These are phyloP conservation scores for Procavia capensis DNA, from an alignment of 2,113 vertebrate genomes.

Conservation along the genomic window DNA sequence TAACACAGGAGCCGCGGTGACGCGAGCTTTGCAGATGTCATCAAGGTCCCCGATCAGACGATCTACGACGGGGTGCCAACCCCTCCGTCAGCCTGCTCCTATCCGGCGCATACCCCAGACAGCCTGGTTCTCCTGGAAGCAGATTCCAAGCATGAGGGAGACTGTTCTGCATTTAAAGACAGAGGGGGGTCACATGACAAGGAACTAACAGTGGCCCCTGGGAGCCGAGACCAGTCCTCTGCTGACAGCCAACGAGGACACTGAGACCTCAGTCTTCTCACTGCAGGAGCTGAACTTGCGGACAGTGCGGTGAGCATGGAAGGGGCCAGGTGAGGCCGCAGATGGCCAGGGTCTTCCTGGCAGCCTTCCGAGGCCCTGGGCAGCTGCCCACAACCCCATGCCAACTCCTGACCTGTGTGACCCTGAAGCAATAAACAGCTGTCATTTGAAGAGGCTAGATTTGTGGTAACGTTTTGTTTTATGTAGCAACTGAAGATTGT, in stretches of 20 bases:
- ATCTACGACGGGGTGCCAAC: neutral
- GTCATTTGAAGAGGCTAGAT: neutral
- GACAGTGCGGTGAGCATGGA: neutral
- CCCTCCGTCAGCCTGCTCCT: neutral
- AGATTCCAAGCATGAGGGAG: neutral
- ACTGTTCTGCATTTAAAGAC: neutral
- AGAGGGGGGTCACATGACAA: neutral
- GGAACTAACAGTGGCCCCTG: neutral
- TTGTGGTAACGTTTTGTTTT: neutral
- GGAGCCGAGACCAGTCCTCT: neutral
- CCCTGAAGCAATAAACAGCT: neutral
- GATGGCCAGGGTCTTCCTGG: neutral
- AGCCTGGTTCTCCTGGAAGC: neutral
- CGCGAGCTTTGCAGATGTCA: neutral
- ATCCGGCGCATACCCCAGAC: neutral
- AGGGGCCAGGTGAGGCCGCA: neutral
- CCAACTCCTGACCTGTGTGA: neutral
- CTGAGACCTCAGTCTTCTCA: neutral
- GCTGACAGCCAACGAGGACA: neutral
- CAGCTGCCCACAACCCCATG: neutral
- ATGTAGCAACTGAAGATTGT: neutral
- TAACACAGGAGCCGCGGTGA: neutral
- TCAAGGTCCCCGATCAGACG: neutral
- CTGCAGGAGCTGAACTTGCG: neutral
- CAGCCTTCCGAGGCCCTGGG: neutral